phyloP scores from a whole-genome alignment of 2,888 invertebrate genomes.

The Polydrusus cervinus region DNA sequence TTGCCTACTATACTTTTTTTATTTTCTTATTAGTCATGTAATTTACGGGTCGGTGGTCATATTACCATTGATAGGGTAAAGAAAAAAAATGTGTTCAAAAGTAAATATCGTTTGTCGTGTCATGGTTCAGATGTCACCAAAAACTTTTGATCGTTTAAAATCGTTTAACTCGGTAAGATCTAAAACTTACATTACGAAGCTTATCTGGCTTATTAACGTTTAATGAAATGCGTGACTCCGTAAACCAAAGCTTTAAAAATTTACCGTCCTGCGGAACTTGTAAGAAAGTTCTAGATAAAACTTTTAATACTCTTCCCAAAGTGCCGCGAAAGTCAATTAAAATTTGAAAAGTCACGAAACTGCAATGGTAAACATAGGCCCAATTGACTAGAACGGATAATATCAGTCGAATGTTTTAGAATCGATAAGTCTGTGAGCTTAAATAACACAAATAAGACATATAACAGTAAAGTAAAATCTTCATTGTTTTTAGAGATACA shows the following conservation, averaged over 20 bases:
- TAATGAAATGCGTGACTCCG: constrained; percentile 30
- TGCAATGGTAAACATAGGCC: constrained; percentile 11
- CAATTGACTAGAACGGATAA: constrained; percentile 11
- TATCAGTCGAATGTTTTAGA: not conserved
- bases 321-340: constrained; percentile 37
- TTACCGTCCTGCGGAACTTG: constrained; percentile 31
- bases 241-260: constrained; percentile 37
- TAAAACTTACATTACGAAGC: too few relatives aligned
- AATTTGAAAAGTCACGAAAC: constrained; percentile 23
- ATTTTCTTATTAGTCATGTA: too few relatives aligned
- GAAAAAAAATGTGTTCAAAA: too few relatives aligned
- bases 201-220: too few relatives aligned
- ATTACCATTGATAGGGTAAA: too few relatives aligned
- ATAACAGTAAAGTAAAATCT: too few relatives aligned
- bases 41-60: too few relatives aligned
- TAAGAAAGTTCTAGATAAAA: constrained; percentile 41
- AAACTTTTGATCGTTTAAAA: constrained; percentile 27
- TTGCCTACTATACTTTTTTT: too few relatives aligned
- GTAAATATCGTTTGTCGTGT: too few relatives aligned
- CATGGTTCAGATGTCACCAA: too few relatives aligned
- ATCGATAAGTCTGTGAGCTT: not conserved
- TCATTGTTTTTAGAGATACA: too few relatives aligned
- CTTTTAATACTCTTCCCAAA: constrained; percentile 24
- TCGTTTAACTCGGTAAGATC: not conserved
- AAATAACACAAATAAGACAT: too few relatives aligned